Evolutionary conservation across 2,888 invertebrate species (phyloP).

Genomic region (Thymelicus lineola): DNA sequence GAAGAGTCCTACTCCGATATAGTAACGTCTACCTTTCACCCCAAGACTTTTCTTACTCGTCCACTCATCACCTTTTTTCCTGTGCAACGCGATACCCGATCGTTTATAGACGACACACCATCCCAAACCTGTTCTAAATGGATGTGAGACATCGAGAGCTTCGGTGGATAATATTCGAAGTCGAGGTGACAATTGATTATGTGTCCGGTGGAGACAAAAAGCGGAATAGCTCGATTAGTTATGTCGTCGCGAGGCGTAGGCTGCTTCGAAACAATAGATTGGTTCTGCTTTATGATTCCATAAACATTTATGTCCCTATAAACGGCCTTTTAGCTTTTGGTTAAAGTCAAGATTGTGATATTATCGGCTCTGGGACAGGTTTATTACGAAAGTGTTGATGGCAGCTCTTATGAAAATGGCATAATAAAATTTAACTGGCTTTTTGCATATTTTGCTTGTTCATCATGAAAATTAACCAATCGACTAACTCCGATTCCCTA

Average conservation of each 20-base stretch:
- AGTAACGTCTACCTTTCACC: conserved; percentile 73
- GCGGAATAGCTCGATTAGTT: conserved; percentile 80
- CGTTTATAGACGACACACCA: conserved; percentile 73
- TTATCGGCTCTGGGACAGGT: conserved; percentile 72
- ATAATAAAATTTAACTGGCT: conserved; percentile 49
- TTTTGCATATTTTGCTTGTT: conserved; percentile 52
- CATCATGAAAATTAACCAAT: conserved; percentile 29
- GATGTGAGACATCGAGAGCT: conserved; percentile 69
- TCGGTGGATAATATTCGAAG: conserved; percentile 73
- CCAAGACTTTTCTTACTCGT: conserved; percentile 64
- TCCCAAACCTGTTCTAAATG: conserved; percentile 78
- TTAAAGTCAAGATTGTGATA: conserved; percentile 72
- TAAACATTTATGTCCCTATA: conserved; percentile 83
- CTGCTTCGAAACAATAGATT: conserved; percentile 79
- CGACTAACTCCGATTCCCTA: conserved; percentile 12
- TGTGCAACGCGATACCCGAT: conserved; percentile 80
- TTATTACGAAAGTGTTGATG: conserved; percentile 72
- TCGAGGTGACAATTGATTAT: conserved; percentile 82
- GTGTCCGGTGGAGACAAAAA: conserved; percentile 76
- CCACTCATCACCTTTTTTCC: conserved; percentile 82
- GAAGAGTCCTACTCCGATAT: conserved; percentile 54
- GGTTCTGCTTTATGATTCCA: conserved; percentile 82
- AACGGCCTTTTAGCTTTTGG: conserved; percentile 80
- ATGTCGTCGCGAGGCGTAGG: conserved; percentile 77
- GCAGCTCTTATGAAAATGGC: conserved; percentile 62